A percentile compares a stretch with the other conserved stretches of the same genome.
phyloP scores from a whole-genome alignment of 2,888 invertebrate species.

The Dioctria linearis region DNA sequence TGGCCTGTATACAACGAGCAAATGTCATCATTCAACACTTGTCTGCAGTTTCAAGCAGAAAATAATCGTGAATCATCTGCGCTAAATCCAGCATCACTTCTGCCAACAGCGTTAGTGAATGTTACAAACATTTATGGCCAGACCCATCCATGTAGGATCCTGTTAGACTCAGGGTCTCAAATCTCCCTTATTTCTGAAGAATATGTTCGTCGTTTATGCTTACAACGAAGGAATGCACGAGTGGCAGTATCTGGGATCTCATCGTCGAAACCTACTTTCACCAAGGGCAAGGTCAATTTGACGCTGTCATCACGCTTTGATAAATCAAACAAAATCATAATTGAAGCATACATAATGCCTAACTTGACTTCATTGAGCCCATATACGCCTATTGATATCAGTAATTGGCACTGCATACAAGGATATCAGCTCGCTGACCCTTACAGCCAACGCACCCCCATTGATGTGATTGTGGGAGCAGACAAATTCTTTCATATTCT shows the following conservation, averaged over 20 bases:
- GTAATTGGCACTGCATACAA: neutral
- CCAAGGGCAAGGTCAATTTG: too few relatives aligned
- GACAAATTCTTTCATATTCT: too few relatives aligned
- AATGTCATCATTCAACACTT: too few relatives aligned
- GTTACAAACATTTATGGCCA: neutral
- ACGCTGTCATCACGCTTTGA: too few relatives aligned
- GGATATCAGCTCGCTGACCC: too few relatives aligned
- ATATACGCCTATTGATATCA: neutral
- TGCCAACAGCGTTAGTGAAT: too few relatives aligned
- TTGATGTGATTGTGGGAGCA: too few relatives aligned
- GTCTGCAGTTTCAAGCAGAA: too few relatives aligned
- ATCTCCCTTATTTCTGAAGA: neutral
- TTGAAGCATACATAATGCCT: neutral
- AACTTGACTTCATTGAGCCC: neutral
- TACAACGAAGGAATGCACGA: too few relatives aligned
- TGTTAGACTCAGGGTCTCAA: neutral
- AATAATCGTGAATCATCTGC: neutral
- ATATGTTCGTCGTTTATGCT: neutral
- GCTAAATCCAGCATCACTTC: neutral
- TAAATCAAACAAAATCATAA: neutral
- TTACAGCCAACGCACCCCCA: neutral
- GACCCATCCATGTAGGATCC: neutral
- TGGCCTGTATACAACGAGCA: too few relatives aligned
- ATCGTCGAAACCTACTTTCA: neutral
- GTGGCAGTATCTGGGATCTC: too few relatives aligned